Evolutionary conservation across 2,888 invertebrate species (phyloP), one percentile per base, ranked within the genome.

Genomic region (Xylota segnis): DNA sequence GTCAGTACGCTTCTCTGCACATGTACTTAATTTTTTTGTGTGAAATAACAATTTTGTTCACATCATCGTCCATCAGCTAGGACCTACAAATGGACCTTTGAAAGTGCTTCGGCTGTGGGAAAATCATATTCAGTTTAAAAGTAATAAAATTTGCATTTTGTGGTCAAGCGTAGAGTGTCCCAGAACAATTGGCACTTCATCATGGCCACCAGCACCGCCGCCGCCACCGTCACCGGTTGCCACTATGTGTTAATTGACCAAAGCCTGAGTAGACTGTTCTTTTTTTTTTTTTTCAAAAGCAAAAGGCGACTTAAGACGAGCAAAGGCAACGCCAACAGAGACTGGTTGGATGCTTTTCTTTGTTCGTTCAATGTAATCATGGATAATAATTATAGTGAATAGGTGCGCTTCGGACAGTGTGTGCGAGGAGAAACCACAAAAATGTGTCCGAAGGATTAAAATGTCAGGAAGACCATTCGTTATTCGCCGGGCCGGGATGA

Each of bases 401-500:
- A 87, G 84, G 79, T 79, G 81, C 79, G 87, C 88, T 83, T 83
- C 74, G 68, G 68, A 78, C 63, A 40, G 52, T 59, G 71, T 68
- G 56, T 70, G 63, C 63, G 65, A 78, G 88, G 65, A 78, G 88
- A 88, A 88, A 88, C 88, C 77, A 87, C 88, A 87, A 84, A 87
- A 88, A 88, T 88, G 87, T 88, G 86, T 88, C 87, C 58, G 82
- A 88, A 88, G 88, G 88, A 88, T 88, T 88, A 88, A 88, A 88
- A 88, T 88, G 88, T 88, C 88, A 88, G 88, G 88, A 88, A 87
- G 86, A 88, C 88, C 88, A 88, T 88, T 88, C 88, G 88, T 88
- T 88, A 88, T 88, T 87, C 87, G 79, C 79, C 72, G 63, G 66
- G 86, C 87, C 87, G 87, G 86, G 72, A 82, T 86, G 86, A 86